Evolutionary conservation across 2,888 invertebrate genomes (phyloP), one percentile per base, ranked within the genome.

Genomic region (Eristalis tenax): DNA sequence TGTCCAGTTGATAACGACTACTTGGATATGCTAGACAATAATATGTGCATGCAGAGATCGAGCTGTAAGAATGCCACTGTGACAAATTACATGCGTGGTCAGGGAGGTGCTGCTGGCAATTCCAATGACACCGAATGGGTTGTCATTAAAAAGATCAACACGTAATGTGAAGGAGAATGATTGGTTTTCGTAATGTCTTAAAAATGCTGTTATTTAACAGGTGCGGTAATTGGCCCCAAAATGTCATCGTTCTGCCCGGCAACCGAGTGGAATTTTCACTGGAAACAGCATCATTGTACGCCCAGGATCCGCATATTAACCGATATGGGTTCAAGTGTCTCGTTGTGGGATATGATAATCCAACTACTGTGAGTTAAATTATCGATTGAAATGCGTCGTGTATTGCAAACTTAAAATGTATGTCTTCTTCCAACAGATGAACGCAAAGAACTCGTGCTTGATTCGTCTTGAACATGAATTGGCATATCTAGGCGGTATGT

Each of bases 281-380:
- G 91, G 99, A 99, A 94, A 99, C 99, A 0, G 98, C 99, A 0
- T 97, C 99, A 0, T 97, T 99, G 92, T 99, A 99, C 92, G 95
- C 98, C 85, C 97, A 97, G 90, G 98, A 98, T 93, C 98, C 97
- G 89, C 96, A 96, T 90, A 96, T 96, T 0, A 95, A 95, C 91
- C 95, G 96, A 85, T 98, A 95, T 92, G 96, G 93, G 40, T 99
- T 96, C 94, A 97, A 95, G 88, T 97, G 97, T 91, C 93, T 97
- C 38, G 96, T 96, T 75, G 95, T 96, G 91, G 98, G 96, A 85
- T 98, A 95, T 93, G 98, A 96, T 92, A 98, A 95, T 96, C 96
- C 94, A 10, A 94, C 94, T 23, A 93, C 91, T 65, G 93, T 93
- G 89, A 89, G 89, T 50, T 18, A 18, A 18, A 18, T 18, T 43